Percentiles rank a stretch among this genome's conserved stretches.
These are phyloP conservation scores for Salticus scenicus DNA, from an alignment of 2,888 invertebrate genomes.

Conservation along the genomic window DNA sequence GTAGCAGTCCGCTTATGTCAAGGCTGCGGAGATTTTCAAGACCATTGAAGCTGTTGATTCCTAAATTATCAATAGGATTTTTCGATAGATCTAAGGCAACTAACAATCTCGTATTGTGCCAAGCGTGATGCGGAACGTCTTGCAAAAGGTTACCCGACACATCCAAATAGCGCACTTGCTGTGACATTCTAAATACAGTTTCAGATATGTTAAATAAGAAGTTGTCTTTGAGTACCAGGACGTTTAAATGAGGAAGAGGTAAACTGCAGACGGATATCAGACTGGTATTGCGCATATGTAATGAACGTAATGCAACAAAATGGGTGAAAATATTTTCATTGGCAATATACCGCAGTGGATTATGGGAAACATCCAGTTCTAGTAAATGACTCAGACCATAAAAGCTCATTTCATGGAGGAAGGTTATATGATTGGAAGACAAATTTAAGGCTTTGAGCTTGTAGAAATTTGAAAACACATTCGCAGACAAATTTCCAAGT, in stretches of 20 bases:
- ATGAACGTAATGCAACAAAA: constrained; percentile 84
- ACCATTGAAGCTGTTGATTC: constrained; percentile 77
- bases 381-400: constrained; percentile 73
- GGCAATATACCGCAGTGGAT: constrained; percentile 87
- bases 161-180: constrained; percentile 82
- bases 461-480: constrained; percentile 80
- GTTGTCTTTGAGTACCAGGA: constrained; percentile 87
- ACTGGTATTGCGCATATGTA: constrained; percentile 90
- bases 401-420: constrained; percentile 74
- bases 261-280: constrained; percentile 78
- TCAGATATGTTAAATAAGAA: constrained; percentile 83
- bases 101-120: constrained; percentile 83
- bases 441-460: constrained; percentile 84
- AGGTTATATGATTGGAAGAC: constrained; percentile 78
- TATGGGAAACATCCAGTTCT: constrained; percentile 84
- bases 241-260: constrained; percentile 85
- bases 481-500: constrained; percentile 82
- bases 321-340: constrained; percentile 80
- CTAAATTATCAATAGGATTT: constrained; percentile 83
- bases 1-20: constrained; percentile 75
- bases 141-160: constrained; percentile 86
- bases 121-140: constrained; percentile 84
- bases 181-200: constrained; percentile 76
- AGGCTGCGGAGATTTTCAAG: constrained; percentile 85
- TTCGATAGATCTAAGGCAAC: constrained; percentile 86